Conservation (phyloP, 2,113 vertebrate genomes). For the Bubalus kerabau region DNA sequence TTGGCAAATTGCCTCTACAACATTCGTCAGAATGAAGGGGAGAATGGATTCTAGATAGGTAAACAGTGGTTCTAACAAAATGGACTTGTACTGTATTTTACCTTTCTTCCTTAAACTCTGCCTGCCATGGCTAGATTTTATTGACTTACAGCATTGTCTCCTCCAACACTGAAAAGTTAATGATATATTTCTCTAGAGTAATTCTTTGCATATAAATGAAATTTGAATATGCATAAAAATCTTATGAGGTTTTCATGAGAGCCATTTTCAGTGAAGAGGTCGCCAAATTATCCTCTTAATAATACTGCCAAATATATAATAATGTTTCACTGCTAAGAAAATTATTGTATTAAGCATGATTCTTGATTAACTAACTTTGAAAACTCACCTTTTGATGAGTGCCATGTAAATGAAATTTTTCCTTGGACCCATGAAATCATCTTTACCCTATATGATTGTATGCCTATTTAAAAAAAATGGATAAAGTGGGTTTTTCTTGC, state of each 20-base stretch:
- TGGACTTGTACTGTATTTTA: neutral
- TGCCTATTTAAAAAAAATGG: neutral
- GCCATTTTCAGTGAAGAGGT: neutral
- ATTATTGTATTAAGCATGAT: neutral
- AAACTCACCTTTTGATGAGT: slow-evolving; percentile 23
- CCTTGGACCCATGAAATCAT: neutral
- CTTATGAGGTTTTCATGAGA: neutral
- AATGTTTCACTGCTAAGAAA: neutral
- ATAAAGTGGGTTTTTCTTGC: neutral
- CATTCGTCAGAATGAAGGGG: neutral
- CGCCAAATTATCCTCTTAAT: neutral
- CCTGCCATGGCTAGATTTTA: neutral
- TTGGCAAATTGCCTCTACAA: neutral
- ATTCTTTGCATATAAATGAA: neutral
- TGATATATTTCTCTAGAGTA: neutral
- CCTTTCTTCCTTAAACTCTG: neutral
- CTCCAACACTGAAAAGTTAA: neutral
- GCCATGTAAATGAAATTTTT: neutral
- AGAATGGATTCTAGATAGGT: neutral
- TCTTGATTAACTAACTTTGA: neutral
- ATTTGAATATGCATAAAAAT: neutral
- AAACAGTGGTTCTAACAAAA: neutral
- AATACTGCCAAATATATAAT: neutral
- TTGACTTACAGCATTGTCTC: neutral
- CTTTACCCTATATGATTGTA: neutral